phyloP scores from a whole-genome alignment of 2,113 vertebrate genomes.

The Nansenia antarctica region DNA sequence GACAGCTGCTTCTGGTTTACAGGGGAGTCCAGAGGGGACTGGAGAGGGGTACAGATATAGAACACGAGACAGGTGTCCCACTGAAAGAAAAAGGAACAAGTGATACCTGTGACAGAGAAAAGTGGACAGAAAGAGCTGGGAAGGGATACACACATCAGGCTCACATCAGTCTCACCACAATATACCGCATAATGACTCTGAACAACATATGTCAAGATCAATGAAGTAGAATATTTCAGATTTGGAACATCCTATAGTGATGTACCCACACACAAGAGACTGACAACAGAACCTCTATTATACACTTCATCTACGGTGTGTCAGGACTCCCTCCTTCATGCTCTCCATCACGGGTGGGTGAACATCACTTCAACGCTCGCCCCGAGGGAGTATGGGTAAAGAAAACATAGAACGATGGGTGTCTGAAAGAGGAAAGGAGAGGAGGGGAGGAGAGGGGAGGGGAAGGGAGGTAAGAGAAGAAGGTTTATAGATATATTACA shows the following conservation, averaged over 20 bases:
- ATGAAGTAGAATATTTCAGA: background rate
- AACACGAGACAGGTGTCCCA: background rate
- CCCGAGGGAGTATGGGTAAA: conserved; percentile 22
- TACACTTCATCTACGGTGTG: background rate
- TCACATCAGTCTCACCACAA: background rate
- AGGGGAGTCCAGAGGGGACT: background rate
- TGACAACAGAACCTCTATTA: background rate
- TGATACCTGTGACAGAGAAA: background rate
- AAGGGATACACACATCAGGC: background rate
- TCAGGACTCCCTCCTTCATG: background rate
- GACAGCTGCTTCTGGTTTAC: conserved; percentile 33
- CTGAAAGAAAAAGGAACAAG: background rate
- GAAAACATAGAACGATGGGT: conserved; percentile 1
- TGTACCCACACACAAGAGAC: no score
- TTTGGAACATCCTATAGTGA: background rate
- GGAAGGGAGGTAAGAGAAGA: background rate
- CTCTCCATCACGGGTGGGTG: conserved; percentile 23
- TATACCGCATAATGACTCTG: conserved; percentile 8
- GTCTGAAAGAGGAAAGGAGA: background rate
- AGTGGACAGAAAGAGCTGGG: background rate
- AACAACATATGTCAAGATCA: background rate
- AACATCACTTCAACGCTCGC: conserved; percentile 34
- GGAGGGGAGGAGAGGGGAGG: background rate
- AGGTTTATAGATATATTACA: no score
- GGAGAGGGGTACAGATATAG: conserved; percentile 3